Percentiles rank a stretch among this genome's conserved stretches.
These are phyloP conservation scores for Columba janthina DNA, from an alignment of 2,113 vertebrate species.

Conservation along the genomic window DNA sequence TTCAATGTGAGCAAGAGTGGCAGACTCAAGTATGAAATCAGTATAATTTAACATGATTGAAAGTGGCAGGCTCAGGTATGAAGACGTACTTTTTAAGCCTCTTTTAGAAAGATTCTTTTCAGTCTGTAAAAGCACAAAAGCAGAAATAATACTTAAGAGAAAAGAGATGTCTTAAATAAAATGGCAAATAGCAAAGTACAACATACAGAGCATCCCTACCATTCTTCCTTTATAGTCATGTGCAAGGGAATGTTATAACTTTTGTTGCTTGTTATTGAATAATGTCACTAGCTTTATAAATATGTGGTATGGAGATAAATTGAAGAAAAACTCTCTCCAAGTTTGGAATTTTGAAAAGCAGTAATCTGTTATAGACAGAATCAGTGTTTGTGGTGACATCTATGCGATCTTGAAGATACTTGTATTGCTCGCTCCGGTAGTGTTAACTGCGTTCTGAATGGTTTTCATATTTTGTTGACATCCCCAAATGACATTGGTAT, in stretches of 20 bases:
- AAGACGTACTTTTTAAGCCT: background rate
- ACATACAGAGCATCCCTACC: background rate
- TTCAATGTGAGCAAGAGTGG: background rate
- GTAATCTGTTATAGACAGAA: background rate
- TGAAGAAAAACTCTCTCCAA: background rate
- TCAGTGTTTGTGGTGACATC: background rate
- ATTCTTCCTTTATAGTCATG: background rate
- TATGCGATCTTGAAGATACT: background rate
- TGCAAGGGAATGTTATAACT: background rate
- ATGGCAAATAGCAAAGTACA: background rate
- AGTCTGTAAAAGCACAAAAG: background rate
- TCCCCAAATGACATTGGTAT: background rate
- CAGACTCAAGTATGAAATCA: background rate
- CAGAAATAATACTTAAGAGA: background rate
- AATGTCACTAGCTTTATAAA: background rate
- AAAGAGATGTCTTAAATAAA: background rate
- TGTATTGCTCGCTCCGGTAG: background rate
- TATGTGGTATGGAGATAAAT: background rate
- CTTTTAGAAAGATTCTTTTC: background rate
- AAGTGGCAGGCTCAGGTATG: background rate
- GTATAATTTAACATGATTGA: background rate
- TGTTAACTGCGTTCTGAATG: background rate
- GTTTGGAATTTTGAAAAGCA: background rate
- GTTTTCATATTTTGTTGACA: background rate
- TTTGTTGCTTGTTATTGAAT: background rate